A percentile compares a stretch with the other conserved stretches of the same genome.
phyloP scores from a whole-genome alignment of 2,113 vertebrate genomes.

The Entelurus aequoreus region DNA sequence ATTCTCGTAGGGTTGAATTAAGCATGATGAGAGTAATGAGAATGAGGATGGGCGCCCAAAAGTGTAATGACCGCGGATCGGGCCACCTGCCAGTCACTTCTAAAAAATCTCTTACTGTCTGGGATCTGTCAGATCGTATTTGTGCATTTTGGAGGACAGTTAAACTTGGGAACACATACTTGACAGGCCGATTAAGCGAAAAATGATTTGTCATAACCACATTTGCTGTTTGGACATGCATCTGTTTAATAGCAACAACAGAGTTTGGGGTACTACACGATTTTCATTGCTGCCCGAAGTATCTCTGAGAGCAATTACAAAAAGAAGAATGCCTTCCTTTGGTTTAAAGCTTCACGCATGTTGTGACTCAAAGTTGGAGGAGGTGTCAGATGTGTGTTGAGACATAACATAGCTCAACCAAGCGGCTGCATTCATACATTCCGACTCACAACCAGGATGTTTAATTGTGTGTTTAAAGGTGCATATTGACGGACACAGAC shows the following conservation, averaged over 20 bases:
- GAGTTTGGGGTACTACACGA: conserved; percentile 18
- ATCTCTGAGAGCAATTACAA: conserved; percentile 12
- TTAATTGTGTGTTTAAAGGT: conserved; percentile 19
- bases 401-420: neutral
- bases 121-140: conserved; percentile 35
- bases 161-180: conserved; percentile 31
- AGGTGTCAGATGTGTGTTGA: conserved; percentile 3
- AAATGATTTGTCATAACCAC: conserved; percentile 40
- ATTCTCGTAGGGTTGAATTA: conserved; percentile 37
- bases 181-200: conserved; percentile 29
- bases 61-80: neutral
- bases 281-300: neutral
- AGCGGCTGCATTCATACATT: neutral
- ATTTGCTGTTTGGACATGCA: conserved; percentile 34
- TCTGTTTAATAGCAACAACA: conserved; percentile 36
- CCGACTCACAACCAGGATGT: neutral
- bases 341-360: neutral
- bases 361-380: neutral
- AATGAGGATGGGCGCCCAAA: conserved; percentile 16
- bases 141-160: conserved; percentile 32
- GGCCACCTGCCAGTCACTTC: conserved; percentile 38
- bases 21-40: conserved; percentile 26
- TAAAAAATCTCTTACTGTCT: conserved; percentile 41
- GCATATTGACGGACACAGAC: conserved; percentile 48
- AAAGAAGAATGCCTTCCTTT: conserved; percentile 7